Evolutionary conservation across 2,113 vertebrate genomes (phyloP).

Genomic region (Podarcis cretensis): DNA sequence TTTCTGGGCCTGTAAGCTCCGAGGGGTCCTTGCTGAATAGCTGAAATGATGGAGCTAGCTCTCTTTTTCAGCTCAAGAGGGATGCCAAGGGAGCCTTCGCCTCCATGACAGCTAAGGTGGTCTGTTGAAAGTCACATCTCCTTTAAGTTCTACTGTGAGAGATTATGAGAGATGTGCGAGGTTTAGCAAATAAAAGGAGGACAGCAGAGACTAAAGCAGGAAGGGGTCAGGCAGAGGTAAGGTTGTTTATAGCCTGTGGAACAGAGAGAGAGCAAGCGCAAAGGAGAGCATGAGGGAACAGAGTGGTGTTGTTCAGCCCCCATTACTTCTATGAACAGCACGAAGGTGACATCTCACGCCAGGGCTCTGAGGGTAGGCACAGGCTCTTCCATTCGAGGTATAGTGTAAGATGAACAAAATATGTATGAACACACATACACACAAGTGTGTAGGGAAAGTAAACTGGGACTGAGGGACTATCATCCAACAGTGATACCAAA

Average conservation of each 20-base stretch:
- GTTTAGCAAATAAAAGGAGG: not conserved
- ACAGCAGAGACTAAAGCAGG: not conserved
- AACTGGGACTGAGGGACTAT: not conserved
- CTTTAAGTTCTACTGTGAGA: not conserved
- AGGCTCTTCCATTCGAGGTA: not conserved
- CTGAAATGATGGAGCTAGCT: not conserved
- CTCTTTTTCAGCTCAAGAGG: not conserved
- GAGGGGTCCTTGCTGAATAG: not conserved
- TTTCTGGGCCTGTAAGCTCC: not conserved
- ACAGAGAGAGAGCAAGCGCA: not conserved
- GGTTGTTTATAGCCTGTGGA: not conserved
- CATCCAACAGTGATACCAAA: not conserved
- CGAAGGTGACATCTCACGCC: not conserved
- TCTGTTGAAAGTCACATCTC: not conserved
- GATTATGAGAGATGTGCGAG: not conserved
- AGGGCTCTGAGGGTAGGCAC: not conserved
- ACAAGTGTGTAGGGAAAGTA: not conserved
- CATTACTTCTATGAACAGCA: not conserved
- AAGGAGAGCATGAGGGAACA: too few relatives aligned
- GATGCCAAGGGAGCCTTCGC: not conserved
- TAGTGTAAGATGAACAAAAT: not conserved
- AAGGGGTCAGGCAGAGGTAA: not conserved
- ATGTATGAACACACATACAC: not conserved
- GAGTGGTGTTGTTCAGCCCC: not conserved
- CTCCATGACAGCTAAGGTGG: not conserved